A percentile compares a stretch with the other conserved stretches of the same genome.
Evolutionary conservation across 1,140 invertebrate species (phyloP).

Genomic region (Bombus picipes): DNA sequence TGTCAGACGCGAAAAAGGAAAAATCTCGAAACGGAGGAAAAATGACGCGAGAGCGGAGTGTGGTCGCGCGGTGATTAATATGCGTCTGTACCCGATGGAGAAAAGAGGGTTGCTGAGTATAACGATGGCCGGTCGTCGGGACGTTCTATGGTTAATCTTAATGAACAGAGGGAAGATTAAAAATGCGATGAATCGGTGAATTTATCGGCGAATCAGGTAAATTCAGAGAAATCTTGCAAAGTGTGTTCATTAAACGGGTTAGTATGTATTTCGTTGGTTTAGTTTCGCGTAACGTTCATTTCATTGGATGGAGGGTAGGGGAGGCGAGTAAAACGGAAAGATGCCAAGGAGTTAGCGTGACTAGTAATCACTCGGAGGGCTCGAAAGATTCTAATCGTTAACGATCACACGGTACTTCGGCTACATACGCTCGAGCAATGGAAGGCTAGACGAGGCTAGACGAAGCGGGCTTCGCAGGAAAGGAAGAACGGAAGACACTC

Average conservation of each 20-base stretch:
- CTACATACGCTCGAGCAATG: constrained; percentile 1
- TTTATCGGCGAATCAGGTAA: background rate
- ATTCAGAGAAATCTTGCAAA: background rate
- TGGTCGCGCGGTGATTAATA: constrained; percentile 42
- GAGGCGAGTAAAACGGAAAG: constrained; percentile 24
- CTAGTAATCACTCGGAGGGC: constrained; percentile 9
- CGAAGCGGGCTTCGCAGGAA: constrained; percentile 29
- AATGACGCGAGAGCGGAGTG: constrained; percentile 18
- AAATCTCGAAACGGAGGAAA: constrained; percentile 15
- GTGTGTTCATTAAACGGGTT: background rate
- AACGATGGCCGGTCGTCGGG: constrained; percentile 17
- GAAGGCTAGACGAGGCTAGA: background rate
- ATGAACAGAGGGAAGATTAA: constrained; percentile 22
- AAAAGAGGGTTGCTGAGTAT: background rate
- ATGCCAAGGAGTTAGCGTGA: constrained; percentile 17
- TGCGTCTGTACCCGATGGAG: background rate
- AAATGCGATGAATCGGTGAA: background rate
- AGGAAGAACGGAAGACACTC: constrained; percentile 66
- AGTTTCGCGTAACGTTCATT: constrained; percentile 17
- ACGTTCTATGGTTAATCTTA: constrained; percentile 45
- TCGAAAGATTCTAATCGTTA: constrained; percentile 48
- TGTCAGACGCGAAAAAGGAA: background rate
- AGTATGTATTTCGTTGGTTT: background rate
- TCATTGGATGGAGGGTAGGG: background rate
- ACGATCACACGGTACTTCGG: constrained; percentile 24